Evolutionary conservation across 2,113 vertebrate species (phyloP).

Genomic region (Dendropsophus ebraccatus): DNA sequence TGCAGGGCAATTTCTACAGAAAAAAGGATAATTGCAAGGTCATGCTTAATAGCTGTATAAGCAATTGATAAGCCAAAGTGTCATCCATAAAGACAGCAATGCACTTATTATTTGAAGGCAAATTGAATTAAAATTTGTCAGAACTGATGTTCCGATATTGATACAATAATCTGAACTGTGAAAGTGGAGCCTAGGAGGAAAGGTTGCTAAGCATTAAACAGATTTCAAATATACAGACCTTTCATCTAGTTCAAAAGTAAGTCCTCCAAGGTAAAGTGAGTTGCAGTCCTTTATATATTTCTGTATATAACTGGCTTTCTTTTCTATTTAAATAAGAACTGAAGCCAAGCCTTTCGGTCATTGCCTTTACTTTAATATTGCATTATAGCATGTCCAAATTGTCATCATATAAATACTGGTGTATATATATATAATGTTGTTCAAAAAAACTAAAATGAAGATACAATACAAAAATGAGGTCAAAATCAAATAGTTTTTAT

Average conservation of each 20-base stretch:
- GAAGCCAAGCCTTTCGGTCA: background rate
- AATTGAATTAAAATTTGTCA: background rate
- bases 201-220: background rate
- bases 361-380: constrained; percentile 25
- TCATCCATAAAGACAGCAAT: background rate
- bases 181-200: background rate
- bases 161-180: background rate
- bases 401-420: constrained; percentile 4
- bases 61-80: background rate
- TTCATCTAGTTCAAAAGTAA: constrained; percentile 24
- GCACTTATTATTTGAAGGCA: background rate
- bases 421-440: too few species aligned
- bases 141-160: background rate
- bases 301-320: background rate
- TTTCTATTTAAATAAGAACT: background rate
- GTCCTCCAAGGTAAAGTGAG: background rate
- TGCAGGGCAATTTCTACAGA: constrained; percentile 4
- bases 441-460: too few species aligned
- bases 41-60: constrained; percentile 8
- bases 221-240: background rate
- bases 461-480: too few species aligned
- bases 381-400: background rate
- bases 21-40: constrained; percentile 20
- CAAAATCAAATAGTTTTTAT: too few species aligned
- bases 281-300: constrained; percentile 7